Evolutionary conservation across 2,888 invertebrate genomes (phyloP), one percentile per base, ranked within the genome.

Genomic region (Microctonus hyperodae): DNA sequence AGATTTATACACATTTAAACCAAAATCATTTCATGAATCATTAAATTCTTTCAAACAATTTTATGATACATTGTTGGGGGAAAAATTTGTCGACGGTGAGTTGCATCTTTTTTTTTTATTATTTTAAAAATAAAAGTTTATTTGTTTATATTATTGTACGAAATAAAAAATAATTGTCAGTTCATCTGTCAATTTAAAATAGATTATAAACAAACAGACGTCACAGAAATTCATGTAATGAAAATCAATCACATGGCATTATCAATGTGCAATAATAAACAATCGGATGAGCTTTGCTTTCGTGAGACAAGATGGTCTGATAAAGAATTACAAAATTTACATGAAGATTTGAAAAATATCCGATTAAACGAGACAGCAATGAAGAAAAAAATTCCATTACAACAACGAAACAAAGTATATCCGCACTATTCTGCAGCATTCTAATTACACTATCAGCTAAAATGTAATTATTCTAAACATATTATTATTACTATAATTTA

Each of bases 291-390:
- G 64, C 80, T 90, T 1, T 91, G 91, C 76, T 85, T 88, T 58
- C 80, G 89, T 16, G 87, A 88, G 81, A 89, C 89, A 0, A 89
- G 88, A 81, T 90, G 90, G 90, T 90, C 88, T 37, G 88, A 89
- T 28, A 86, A 88, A 72, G 89, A 89, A 72, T 73, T 91, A 57
- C 86, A 87, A 77, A 84, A 85, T 51, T 82, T 91, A 2, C 88
- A 90, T 69, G 84, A 87, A 50, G 89, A 90, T 73, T 79, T 90
- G 6, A 88, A 86, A 79, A 87, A 88, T 1, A 77, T 77, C 51
- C 75, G 78, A 70, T 67, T 76, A 48, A 76, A 74, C 37, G 25
- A 62, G 22, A 67, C 1, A 28, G 22, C 9, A 22, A 48, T 56
- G 6, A 70, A n/a, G 35, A 61, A 3, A 44, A 1, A 7, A 28